phyloP scores from a whole-genome alignment of 2,113 vertebrate species.

The Triplophysa dalaica region DNA sequence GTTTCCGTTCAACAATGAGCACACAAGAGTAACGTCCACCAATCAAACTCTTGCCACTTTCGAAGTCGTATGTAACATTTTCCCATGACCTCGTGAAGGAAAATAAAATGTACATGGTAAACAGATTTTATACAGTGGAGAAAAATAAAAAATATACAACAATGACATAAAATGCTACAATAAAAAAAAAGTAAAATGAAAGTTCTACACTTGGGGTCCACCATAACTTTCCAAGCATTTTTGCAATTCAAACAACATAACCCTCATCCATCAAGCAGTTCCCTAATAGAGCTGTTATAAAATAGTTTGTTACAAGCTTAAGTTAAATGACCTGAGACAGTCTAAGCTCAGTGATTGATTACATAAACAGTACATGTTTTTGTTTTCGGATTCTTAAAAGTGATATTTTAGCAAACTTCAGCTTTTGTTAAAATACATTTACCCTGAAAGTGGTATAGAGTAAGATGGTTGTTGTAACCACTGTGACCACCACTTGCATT shows the following conservation, averaged over 20 bases:
- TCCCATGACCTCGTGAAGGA: constrained; percentile 55
- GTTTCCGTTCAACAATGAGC: constrained; percentile 67
- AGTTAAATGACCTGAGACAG: constrained; percentile 60
- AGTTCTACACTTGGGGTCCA: constrained; percentile 47
- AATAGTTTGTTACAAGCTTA: constrained; percentile 49
- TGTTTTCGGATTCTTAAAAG: constrained; percentile 38
- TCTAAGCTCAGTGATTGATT: constrained; percentile 48
- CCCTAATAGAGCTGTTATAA: constrained; percentile 52
- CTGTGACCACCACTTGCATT: constrained; percentile 47
- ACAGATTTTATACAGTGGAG: constrained; percentile 55
- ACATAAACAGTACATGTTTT: constrained; percentile 47
- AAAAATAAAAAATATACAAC: constrained; percentile 38
- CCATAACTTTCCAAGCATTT: constrained; percentile 41
- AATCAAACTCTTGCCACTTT: constrained; percentile 65
- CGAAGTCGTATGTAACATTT: constrained; percentile 55
- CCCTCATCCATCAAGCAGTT: constrained; percentile 42
- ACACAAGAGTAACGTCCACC: constrained; percentile 66
- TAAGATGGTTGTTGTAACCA: constrained; percentile 41
- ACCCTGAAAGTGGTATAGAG: constrained; percentile 53
- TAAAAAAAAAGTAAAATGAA: constrained; percentile 37
- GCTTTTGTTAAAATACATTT: constrained; percentile 54
- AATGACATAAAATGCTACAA: constrained; percentile 16
- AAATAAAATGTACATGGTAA: constrained; percentile 59
- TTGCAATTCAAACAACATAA: constrained; percentile 34
- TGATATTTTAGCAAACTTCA: constrained; percentile 45